Evolutionary conservation across 2,797 vertebrate species (phyloP).

Genomic region (Chiroxiphia lanceolata): DNA sequence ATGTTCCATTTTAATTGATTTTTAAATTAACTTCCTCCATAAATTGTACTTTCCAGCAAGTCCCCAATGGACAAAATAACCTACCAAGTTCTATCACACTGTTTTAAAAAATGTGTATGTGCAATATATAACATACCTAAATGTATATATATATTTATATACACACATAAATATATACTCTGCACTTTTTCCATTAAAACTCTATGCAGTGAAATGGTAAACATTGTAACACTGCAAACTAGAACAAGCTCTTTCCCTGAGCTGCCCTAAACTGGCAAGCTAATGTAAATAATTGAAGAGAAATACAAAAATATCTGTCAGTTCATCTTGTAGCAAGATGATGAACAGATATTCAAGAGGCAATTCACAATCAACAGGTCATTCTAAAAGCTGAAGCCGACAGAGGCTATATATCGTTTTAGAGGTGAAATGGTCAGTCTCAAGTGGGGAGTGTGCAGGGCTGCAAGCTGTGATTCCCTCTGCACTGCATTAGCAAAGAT

Average conservation of each 20-base stretch:
- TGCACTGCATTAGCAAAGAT: neutral
- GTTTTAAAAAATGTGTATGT: neutral
- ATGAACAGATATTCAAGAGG: neutral
- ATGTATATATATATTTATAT: neutral
- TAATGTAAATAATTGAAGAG: conserved; percentile 4
- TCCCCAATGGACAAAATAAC: neutral
- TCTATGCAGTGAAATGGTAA: neutral
- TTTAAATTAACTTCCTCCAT: neutral
- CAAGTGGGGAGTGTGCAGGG: neutral
- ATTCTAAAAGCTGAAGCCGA: neutral
- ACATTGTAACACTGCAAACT: neutral
- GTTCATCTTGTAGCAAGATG: neutral
- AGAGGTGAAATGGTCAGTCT: neutral
- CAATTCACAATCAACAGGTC: neutral
- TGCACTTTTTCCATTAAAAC: neutral
- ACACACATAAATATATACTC: neutral
- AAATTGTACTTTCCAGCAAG: neutral
- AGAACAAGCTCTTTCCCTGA: neutral
- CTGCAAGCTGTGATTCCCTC: neutral
- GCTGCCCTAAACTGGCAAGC: neutral
- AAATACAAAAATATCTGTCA: neutral
- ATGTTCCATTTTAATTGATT: neutral
- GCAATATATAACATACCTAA: neutral
- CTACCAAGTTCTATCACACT: neutral
- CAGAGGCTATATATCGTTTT: neutral